These are phyloP conservation scores for Pipistrellus nathusii DNA, from an alignment of 2,797 vertebrate species.

Conservation along the genomic window DNA sequence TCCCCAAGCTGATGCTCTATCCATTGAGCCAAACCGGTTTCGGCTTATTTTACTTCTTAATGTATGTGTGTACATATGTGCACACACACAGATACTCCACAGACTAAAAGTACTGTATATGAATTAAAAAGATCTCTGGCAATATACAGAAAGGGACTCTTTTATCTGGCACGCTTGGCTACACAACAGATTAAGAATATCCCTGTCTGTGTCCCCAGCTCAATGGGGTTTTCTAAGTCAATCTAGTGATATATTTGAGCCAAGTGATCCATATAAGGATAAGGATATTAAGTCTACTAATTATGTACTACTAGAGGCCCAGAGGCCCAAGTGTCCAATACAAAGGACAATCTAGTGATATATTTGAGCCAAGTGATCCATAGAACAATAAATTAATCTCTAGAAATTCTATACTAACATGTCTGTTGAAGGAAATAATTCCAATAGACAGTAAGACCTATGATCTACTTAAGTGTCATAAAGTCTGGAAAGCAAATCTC, in stretches of 20 bases:
- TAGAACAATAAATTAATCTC: background rate
- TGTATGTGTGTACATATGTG: background rate
- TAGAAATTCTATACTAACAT: slow-evolving; percentile 1
- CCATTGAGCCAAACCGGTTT: too few relatives aligned
- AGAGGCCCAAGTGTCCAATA: too few relatives aligned
- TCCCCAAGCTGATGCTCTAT: too few relatives aligned
- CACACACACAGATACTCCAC: background rate
- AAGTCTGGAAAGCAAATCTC: background rate
- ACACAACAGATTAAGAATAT: background rate
- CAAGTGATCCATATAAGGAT: background rate
- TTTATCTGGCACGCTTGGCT: background rate
- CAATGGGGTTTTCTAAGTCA: background rate
- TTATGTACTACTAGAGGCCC: too few relatives aligned
- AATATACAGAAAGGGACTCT: slow-evolving; percentile 19
- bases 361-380: background rate
- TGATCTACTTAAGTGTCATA: background rate
- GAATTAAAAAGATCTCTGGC: slow-evolving; percentile 31
- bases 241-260: background rate
- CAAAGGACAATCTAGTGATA: background rate
- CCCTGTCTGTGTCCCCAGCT: background rate
- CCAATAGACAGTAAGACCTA: background rate
- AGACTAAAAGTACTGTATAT: background rate
- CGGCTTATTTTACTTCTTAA: slow-evolving; percentile 2
- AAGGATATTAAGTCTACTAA: too few relatives aligned
- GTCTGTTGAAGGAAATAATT: slow-evolving; percentile 1